Percentiles rank a stretch among this genome's conserved stretches.
Conservation (phyloP, 1,140 invertebrate species). For the Pachyrhynchus sulphureomaculatus region DNA sequence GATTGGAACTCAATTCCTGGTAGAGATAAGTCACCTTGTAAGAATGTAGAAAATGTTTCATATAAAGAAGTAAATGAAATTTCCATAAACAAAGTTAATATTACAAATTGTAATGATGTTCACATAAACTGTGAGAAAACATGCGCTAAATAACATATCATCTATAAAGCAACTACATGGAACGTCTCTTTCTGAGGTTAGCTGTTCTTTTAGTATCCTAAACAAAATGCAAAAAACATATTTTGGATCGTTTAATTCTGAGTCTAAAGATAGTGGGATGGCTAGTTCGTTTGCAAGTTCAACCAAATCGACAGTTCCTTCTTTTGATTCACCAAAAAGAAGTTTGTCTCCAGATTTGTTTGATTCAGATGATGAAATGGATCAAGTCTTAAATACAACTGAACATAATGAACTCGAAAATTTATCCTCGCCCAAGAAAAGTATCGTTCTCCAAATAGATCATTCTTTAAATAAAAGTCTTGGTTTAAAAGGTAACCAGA, state of each 20-base stretch:
- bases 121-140: no score
- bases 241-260: not conserved
- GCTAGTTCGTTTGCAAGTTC: not conserved
- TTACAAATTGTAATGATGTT: no score
- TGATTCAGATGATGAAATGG: slow-evolving; percentile 41
- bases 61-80: no score
- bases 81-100: no score
- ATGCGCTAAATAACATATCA: no score
- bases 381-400: not conserved
- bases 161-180: no score
- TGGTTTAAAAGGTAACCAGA: no score
- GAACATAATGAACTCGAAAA: not conserved
- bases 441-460: no score
- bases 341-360: slow-evolving; percentile 58
- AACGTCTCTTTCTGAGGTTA: no score
- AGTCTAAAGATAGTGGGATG: not conserved
- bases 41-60: not conserved
- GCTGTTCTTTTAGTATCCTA: not conserved
- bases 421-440: not conserved
- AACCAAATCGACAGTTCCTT: not conserved
- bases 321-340: slow-evolving; percentile 2
- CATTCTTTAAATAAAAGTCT: no score
- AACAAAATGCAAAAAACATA: not conserved
- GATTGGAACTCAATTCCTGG: slow-evolving; percentile 44
- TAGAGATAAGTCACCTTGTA: slow-evolving; percentile 39